Conservation (phyloP, 2,888 invertebrate species). For the Seladonia tumulorum region DNA sequence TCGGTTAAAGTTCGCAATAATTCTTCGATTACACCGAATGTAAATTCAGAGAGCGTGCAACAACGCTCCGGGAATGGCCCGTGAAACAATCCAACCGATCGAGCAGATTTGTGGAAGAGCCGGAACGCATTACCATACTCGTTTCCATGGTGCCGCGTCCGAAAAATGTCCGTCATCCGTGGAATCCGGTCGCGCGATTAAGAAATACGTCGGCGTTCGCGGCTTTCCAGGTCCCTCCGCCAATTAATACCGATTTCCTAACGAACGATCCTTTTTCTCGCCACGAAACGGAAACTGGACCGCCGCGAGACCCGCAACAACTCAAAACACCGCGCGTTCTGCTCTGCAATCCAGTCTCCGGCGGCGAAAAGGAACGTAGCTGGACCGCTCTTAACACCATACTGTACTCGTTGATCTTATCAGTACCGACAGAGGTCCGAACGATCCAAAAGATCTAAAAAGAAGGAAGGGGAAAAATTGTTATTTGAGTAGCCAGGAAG, state of each 20-base stretch:
- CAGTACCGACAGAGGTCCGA: not conserved
- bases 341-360: not conserved
- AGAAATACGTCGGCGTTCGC: conserved; percentile 42
- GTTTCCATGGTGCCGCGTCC: conserved; percentile 27
- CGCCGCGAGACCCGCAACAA: not conserved
- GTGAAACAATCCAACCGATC: conserved; percentile 30
- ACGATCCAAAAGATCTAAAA: not conserved
- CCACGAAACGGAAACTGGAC: conserved; percentile 14
- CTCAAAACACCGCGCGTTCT: not conserved
- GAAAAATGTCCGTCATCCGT: conserved; percentile 44
- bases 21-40: not conserved
- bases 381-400: not conserved
- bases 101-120: conserved; percentile 8
- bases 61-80: not conserved
- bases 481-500: not conserved
- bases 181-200: conserved; percentile 53
- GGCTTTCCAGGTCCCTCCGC: conserved; percentile 13
- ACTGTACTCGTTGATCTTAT: not conserved
- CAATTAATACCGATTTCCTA: conserved; percentile 66
- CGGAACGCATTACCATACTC: conserved; percentile 38
- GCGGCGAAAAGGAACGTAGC: not conserved
- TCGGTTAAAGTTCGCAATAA: not conserved
- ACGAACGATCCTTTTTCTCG: conserved; percentile 51
- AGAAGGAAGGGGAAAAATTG: not conserved
- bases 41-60: too few relatives aligned